A percentile compares a stretch with the other conserved stretches of the same genome.
These are phyloP conservation scores for Euplexia lucipara DNA, from an alignment of 2,888 invertebrate species.

Conservation along the genomic window DNA sequence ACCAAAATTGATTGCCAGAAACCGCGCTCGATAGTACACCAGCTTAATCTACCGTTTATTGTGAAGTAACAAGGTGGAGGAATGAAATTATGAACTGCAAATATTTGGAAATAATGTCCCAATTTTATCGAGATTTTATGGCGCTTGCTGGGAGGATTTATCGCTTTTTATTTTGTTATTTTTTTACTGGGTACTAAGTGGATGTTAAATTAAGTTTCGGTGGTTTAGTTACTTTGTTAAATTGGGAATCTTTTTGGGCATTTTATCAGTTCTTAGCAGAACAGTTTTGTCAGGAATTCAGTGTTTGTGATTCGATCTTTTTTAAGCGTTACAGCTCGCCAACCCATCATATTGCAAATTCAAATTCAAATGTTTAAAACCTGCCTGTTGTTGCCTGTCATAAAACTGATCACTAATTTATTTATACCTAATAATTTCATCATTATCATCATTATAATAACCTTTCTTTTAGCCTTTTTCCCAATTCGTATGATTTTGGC, in stretches of 20 bases:
- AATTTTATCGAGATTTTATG: constrained; percentile 59
- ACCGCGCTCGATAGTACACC: constrained; percentile 71
- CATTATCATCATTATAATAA: too few relatives aligned
- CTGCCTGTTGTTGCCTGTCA: too few relatives aligned
- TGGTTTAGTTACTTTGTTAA: constrained; percentile 19
- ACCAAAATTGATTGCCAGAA: constrained; percentile 89
- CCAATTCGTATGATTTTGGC: too few relatives aligned
- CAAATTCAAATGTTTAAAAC: too few relatives aligned
- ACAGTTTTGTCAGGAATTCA: too few relatives aligned
- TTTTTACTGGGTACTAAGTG: constrained; percentile 30
- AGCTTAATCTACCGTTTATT: constrained; percentile 69
- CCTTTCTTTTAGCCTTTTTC: too few relatives aligned
- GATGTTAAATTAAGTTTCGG: constrained; percentile 39
- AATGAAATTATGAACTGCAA: constrained; percentile 62
- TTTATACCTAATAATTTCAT: too few relatives aligned
- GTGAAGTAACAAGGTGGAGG: constrained; percentile 59
- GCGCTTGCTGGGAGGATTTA: constrained; percentile 34
- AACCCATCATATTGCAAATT: too few relatives aligned
- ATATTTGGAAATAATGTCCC: constrained; percentile 59
- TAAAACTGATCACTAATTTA: too few relatives aligned
- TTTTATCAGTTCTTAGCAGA: neutral
- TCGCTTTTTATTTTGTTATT: constrained; percentile 45
- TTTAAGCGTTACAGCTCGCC: too few relatives aligned
- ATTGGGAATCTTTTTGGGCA: neutral
- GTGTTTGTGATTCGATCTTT: too few relatives aligned